Percentiles rank a stretch among this genome's conserved stretches.
Conservation (phyloP, 2,797 vertebrate genomes). For the Meriones psammophilus region DNA sequence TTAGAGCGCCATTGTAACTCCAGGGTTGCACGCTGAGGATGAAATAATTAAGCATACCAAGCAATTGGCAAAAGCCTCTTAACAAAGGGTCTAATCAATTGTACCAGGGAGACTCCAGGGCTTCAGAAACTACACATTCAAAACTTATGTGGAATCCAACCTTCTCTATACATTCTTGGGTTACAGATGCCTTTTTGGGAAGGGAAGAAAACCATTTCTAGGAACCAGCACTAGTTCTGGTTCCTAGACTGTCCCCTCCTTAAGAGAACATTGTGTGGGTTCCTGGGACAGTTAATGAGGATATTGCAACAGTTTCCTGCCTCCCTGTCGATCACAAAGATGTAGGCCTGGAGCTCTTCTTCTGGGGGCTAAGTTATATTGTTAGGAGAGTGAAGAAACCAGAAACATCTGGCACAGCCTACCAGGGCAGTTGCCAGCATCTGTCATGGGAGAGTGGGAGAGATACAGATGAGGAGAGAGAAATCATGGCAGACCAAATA, state of each 20-base stretch:
- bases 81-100: not conserved
- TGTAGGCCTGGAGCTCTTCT: not conserved
- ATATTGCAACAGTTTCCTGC: not conserved
- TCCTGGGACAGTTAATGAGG: not conserved
- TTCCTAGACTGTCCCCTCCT: not conserved
- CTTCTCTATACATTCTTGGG: slow-evolving; percentile 41
- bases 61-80: slow-evolving; percentile 47
- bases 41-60: not conserved
- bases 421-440: not conserved
- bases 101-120: not conserved
- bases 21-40: not conserved
- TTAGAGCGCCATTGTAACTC: not conserved
- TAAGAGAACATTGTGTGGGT: not conserved
- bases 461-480: not conserved
- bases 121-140: slow-evolving; percentile 61
- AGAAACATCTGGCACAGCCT: not conserved
- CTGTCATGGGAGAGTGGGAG: not conserved
- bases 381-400: slow-evolving; percentile 1
- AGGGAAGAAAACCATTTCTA: slow-evolving; percentile 40
- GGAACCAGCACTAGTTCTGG: slow-evolving; percentile 1
- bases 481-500: not conserved
- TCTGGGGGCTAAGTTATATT: not conserved
- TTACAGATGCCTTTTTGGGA: not conserved
- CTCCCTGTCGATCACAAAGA: not conserved
- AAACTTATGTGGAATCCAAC: slow-evolving; percentile 37